Evolutionary conservation across 53 echinoderm and acorn worm genomes (phyloP).

Genomic region (Luidia sarsii): DNA sequence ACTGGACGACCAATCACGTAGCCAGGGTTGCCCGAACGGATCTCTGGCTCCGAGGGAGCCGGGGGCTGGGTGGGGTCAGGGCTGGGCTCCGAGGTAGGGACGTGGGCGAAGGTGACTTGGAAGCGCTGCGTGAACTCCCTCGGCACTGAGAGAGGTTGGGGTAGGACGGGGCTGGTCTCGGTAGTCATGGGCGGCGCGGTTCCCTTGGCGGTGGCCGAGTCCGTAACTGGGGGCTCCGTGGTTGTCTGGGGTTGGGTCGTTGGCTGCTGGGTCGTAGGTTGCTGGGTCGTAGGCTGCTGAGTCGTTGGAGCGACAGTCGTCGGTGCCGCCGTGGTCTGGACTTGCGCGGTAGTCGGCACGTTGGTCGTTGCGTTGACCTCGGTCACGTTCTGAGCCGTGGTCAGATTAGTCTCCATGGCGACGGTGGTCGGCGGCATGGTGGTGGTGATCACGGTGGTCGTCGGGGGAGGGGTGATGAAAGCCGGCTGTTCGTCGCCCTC

Average conservation of each 20-base stretch:
- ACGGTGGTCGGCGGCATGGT: neutral
- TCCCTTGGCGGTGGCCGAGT: neutral
- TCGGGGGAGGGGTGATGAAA: constrained; percentile 68
- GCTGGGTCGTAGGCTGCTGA: neutral
- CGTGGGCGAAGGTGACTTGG: constrained; percentile 67
- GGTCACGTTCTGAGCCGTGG: constrained; percentile 6
- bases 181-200: constrained; percentile 3
- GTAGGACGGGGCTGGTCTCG: neutral
- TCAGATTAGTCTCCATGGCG: neutral
- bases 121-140: constrained; percentile 63
- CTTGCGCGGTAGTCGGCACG: neutral
- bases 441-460: neutral
- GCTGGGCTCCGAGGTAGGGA: constrained; percentile 35
- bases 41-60: constrained; percentile 16
- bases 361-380: constrained; percentile 2
- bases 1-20: constrained; percentile 75
- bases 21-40: constrained; percentile 91
- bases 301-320: neutral
- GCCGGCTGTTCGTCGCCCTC: constrained; percentile 22
- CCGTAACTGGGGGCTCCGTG: constrained; percentile 6
- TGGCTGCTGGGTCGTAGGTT: neutral
- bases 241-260: neutral
- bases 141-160: neutral
- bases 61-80: constrained; percentile 43
- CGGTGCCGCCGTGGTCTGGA: neutral